Conservation (phyloP, 2,113 vertebrate species). For the Carassius carassius region DNA sequence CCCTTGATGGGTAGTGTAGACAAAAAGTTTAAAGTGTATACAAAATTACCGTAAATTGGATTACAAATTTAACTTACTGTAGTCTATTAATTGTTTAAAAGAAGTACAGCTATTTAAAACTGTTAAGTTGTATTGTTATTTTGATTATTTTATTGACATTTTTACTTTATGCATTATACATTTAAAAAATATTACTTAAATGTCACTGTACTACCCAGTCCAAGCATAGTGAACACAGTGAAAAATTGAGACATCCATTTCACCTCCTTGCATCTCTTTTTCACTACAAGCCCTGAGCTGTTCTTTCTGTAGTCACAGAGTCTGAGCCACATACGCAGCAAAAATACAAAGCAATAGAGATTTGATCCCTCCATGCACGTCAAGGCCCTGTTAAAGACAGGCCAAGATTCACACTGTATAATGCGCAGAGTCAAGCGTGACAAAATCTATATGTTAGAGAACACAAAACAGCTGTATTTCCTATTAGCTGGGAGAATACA, state of each 20-base stretch:
- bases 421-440: conserved; percentile 2
- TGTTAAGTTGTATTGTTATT: not conserved
- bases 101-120: too few relatives aligned
- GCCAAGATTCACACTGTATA: conserved; percentile 29
- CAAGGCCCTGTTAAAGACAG: conserved; percentile 27
- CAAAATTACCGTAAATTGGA: not conserved
- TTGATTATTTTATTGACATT: not conserved
- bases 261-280: not conserved
- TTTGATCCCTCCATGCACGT: not conserved
- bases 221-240: not conserved
- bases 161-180: not conserved
- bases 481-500: not conserved
- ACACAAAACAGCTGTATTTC: conserved; percentile 31
- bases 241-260: not conserved
- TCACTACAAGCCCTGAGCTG: not conserved
- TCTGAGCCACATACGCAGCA: not conserved
- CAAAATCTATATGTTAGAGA: conserved; percentile 35
- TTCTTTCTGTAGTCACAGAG: conserved; percentile 6
- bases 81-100: not conserved
- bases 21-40: not conserved
- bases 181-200: not conserved
- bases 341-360: not conserved
- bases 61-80: not conserved
- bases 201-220: not conserved
- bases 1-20: not conserved